phyloP scores from a whole-genome alignment of 2,888 invertebrate genomes.

The Nymphalis urticae region DNA sequence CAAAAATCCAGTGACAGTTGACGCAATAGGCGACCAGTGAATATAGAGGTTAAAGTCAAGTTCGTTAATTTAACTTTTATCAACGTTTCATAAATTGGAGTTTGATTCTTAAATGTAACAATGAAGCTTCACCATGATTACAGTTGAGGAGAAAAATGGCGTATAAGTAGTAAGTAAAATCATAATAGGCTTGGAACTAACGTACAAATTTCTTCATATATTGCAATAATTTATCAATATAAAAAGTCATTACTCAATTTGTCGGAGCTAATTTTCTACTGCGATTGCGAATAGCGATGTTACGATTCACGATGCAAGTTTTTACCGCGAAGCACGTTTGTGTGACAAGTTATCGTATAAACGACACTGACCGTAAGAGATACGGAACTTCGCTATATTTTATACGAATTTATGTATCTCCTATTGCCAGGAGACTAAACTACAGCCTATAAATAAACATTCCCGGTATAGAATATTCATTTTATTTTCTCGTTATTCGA shows the following conservation, averaged over 20 bases:
- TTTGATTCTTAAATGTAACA: too few relatives aligned
- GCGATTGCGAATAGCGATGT: conserved; percentile 21
- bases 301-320: conserved; percentile 1
- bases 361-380: background rate
- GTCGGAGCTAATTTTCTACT: conserved; percentile 19
- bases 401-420: conserved; percentile 1
- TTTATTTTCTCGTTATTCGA: too few relatives aligned
- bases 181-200: background rate
- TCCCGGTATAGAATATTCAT: too few relatives aligned
- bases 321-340: conserved; percentile 14
- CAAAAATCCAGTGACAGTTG: too few relatives aligned
- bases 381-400: background rate
- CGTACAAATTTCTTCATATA: conserved; percentile 11
- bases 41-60: too few relatives aligned
- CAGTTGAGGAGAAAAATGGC: background rate
- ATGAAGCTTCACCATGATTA: too few relatives aligned
- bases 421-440: background rate
- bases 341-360: conserved; percentile 18
- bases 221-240: conserved; percentile 2
- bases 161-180: background rate
- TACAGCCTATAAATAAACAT: too few relatives aligned
- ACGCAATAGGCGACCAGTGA: too few relatives aligned
- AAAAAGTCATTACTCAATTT: conserved; percentile 18
- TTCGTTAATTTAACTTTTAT: too few relatives aligned
- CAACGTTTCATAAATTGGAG: too few relatives aligned